A percentile compares a stretch with the other conserved stretches of the same genome.
Conservation (phyloP, 2,797 vertebrate genomes). For the Smutsia gigantea region DNA sequence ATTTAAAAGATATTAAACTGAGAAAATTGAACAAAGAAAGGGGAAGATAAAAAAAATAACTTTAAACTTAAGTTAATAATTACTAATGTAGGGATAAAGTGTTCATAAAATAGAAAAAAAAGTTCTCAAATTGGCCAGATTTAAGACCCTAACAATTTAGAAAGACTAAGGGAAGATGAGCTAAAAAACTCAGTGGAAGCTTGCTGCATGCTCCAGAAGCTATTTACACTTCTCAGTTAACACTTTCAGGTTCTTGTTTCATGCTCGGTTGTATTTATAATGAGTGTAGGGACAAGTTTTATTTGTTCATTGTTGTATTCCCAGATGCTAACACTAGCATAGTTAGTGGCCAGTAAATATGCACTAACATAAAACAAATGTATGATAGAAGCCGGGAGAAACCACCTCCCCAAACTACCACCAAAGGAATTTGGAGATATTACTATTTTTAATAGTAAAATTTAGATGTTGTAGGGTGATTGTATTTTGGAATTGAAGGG, state of each 20-base stretch:
- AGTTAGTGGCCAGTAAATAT: background rate
- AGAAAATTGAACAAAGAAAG: background rate
- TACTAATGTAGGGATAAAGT: background rate
- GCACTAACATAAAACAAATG: background rate
- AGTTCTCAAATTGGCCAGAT: background rate
- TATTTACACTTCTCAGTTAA: background rate
- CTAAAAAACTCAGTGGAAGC: background rate
- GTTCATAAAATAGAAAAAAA: slow-evolving; percentile 17
- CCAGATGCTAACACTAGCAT: background rate
- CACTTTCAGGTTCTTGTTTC: background rate
- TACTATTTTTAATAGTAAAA: background rate
- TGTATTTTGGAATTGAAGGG: background rate
- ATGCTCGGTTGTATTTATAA: background rate
- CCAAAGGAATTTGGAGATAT: background rate
- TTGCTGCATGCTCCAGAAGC: background rate
- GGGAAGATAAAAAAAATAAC: background rate
- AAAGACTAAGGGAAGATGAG: background rate
- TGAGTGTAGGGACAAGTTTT: background rate
- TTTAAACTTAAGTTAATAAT: background rate
- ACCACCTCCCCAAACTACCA: background rate
- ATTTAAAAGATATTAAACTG: background rate
- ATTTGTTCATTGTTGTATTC: background rate
- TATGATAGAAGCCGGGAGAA: background rate
- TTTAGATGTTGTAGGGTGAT: background rate
- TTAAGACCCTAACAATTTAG: background rate